Percentiles rank a stretch among this genome's conserved stretches.
These are phyloP conservation scores for Plebejus anna DNA, from an alignment of 2,888 invertebrate species.

Conservation along the genomic window DNA sequence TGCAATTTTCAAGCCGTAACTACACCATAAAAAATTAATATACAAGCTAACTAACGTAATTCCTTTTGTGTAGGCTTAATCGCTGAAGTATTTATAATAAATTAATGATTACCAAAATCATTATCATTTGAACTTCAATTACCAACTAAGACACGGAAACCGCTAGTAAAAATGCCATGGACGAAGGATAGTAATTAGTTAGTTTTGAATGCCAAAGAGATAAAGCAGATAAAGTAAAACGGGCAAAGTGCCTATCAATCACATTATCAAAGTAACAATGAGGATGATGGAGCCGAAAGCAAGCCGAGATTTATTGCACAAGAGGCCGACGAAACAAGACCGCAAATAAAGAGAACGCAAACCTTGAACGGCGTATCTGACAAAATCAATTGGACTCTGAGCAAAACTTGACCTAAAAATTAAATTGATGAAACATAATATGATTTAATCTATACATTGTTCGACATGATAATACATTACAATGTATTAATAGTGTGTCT, in stretches of 20 bases:
- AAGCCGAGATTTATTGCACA: constrained; percentile 73
- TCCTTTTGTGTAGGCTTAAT: not conserved
- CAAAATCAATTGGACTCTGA: constrained; percentile 76
- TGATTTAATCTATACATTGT: constrained; percentile 15
- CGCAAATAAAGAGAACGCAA: constrained; percentile 78
- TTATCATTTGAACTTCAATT: constrained; percentile 1
- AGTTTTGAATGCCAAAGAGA: constrained; percentile 10
- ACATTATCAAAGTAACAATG: constrained; percentile 71
- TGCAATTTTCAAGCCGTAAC: not conserved
- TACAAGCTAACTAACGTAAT: not conserved
- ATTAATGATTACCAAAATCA: not conserved
- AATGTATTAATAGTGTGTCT: not conserved
- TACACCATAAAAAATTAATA: not conserved
- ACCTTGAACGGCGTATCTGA: constrained; percentile 77
- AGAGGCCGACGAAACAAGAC: constrained; percentile 76
- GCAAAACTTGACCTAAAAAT: constrained; percentile 76
- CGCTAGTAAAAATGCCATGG: constrained; percentile 15
- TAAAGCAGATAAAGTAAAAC: constrained; percentile 36
- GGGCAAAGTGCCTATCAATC: constrained; percentile 68
- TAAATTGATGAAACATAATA: constrained; percentile 59
- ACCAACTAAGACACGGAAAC: not conserved
- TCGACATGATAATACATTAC: not conserved
- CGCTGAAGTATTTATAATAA: not conserved
- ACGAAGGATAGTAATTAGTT: constrained; percentile 25
- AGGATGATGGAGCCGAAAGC: constrained; percentile 70